Evolutionary conservation across 2,113 vertebrate genomes (phyloP), one percentile per base, ranked within the genome.

Genomic region (Turnix velox): DNA sequence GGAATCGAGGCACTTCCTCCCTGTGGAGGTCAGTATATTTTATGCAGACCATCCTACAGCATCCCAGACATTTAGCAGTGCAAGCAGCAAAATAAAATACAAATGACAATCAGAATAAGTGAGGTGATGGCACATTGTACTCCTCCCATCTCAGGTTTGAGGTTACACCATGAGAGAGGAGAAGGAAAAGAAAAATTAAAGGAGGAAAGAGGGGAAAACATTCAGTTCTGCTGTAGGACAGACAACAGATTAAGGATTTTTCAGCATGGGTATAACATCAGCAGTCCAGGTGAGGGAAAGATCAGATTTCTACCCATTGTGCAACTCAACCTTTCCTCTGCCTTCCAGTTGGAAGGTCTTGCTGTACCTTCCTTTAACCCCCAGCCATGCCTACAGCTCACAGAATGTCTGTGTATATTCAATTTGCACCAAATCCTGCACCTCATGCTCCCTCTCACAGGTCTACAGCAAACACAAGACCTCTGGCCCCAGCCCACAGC

Each of bases 351-450:
- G 43, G n/a, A 45, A 83, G 58, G 52, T 20, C 72, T 24, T 14
- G 3, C 30, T 9, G 5, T 8, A 24, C 35, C 39, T 46, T n/a
- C 40, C 81, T 83, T 72, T 42, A 49, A 9, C 71, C 58, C 43
- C 2, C 0, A 83, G 28, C 46, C 51, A 35, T 0, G 2, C 15
- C 40, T n/a, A 39, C 57, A 8, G 23, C 57, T 63, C 8, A 3
- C 25, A 31, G 43, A 48, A 78, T 0, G 0, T 7, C 71, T 71
- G 35, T 24, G 39, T 2, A 48, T 14, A 11, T 18, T 39, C 2
- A 3, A 19, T 27, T 23, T 20, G 33, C 65, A 66, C 42, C 65
- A 46, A 71, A 61, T 24, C 33, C 55, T 35, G 45, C 39, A 15
- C 54, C 42, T 45, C 39, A 43, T 1, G 0, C 33, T 28, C 10